Conservation (phyloP, 2,797 vertebrate species). For the Dallia pectoralis region DNA sequence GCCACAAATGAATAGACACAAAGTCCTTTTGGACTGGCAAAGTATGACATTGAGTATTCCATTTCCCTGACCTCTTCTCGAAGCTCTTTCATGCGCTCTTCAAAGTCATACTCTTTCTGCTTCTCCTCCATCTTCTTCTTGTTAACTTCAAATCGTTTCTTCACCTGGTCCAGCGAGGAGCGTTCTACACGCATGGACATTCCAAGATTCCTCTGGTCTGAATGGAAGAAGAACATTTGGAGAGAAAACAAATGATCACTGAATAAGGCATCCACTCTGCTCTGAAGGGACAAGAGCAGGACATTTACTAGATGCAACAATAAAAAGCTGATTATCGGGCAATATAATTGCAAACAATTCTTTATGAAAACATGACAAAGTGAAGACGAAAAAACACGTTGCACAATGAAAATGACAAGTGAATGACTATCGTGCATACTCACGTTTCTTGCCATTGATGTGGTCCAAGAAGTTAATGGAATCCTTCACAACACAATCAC, state of each 20-base stretch:
- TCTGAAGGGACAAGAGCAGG: too few relatives aligned
- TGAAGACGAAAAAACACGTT: neutral
- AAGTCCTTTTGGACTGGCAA: neutral
- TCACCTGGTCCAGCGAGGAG: constrained; percentile 95
- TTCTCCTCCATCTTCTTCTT: constrained; percentile 99
- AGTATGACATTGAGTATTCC: neutral
- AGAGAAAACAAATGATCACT: neutral
- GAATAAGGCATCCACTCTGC: neutral
- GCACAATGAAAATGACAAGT: neutral
- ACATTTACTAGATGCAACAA: too few relatives aligned
- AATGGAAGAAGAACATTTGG: neutral
- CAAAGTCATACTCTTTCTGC: constrained; percentile 98
- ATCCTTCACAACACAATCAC: constrained; percentile 97
- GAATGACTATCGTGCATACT: too few relatives aligned
- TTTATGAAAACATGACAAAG: too few relatives aligned
- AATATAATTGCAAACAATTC: too few relatives aligned
- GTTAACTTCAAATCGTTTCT: constrained; percentile 95
- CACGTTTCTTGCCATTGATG: constrained; percentile 99
- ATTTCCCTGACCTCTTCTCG: constrained; percentile 85
- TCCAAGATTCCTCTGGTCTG: constrained; percentile 96
- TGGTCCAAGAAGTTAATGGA: constrained; percentile 98
- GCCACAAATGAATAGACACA: neutral
- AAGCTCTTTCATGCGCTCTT: constrained; percentile 97
- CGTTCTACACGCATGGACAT: constrained; percentile 99
- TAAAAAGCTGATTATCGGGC: too few relatives aligned